Base-by-base conservation (phyloP, 2,888 invertebrate genomes). In the Oscheius sp. region DNA sequence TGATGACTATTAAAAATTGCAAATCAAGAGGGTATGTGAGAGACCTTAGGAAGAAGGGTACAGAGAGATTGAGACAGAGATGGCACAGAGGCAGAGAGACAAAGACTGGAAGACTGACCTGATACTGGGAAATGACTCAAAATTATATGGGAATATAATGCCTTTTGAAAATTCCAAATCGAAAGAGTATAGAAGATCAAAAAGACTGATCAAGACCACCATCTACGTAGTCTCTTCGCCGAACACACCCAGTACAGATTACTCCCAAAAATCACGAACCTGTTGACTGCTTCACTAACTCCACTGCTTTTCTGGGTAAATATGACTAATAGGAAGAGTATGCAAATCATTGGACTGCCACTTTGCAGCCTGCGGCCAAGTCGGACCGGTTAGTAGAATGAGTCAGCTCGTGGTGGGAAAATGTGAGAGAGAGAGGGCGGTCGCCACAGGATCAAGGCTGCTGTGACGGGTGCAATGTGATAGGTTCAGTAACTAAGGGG, bases 361-460 rank as follows among this genome's bases (percentile, higher is more conserved):
- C 63, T 47, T 21, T 21, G 48, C 48, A 48, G 48, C 63, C 63
- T 63, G 48, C 63, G 63, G 63, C 63, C 29, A 47, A 47, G 58
- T 11, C 58, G 48, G 42, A 63, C 63, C 63, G 63, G 63, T 63
- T 33, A 48, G 47, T n/a, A 29, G 63, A 63, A 48, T 63, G 63
- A 63, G 63, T 63, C 63, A 63, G 48, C 21, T n/a, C 60, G 13
- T 13, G 48, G 63, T 42, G 42, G 42, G 42, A 42, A 21, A 42
- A 42, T 42, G 4, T 42, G 7, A 5, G 42, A 42, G 42, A 42
- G 42, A 42, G 63, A 63, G 63, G 63, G 48, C 48, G 63, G 48
- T 47, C 48, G 21, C 63, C 33, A 11, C 37, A 10, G 63, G 63
- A 63, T 63, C 63, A 63, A 63, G 63, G 55, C 47, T 55, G 70